Percentiles rank a stretch among this genome's conserved stretches.
Conservation (phyloP, 2,888 invertebrate genomes). For the Campoplex capitator region DNA sequence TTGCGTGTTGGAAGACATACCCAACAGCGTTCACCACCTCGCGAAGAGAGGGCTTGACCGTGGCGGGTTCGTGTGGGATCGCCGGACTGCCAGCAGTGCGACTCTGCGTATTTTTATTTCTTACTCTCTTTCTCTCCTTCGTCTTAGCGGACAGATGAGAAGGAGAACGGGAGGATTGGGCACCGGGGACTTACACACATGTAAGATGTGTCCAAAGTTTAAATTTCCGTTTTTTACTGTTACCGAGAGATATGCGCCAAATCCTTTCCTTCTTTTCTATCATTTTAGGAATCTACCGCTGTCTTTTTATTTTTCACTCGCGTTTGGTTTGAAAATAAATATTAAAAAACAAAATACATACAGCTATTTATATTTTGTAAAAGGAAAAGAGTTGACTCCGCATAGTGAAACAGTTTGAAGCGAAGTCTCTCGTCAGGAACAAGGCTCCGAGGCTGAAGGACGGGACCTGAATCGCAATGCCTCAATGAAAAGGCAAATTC, state of each 20-base stretch:
- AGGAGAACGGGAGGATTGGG: conserved; percentile 35
- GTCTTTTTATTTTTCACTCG: not conserved
- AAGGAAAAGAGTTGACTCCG: not conserved
- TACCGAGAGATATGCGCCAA: not conserved
- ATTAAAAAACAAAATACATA: not conserved
- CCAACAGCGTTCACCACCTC: conserved; percentile 46
- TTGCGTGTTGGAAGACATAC: conserved; percentile 38
- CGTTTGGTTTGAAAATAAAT: not conserved
- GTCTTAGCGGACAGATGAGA: conserved; percentile 20
- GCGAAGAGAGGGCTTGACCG: conserved; percentile 57
- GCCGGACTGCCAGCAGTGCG: conserved; percentile 40
- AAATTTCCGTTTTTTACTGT: conserved; percentile 12
- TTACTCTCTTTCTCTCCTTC: conserved; percentile 4
- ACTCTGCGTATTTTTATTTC: conserved; percentile 36
- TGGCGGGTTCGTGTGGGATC: conserved; percentile 61
- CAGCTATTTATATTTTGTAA: not conserved
- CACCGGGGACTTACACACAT: not conserved
- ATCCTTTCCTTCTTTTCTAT: not conserved
- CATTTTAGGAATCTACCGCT: not conserved
- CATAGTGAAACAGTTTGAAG: not conserved
- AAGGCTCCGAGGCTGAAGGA: not conserved
- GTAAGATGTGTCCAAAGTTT: conserved; percentile 1
- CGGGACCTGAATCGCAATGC: not conserved
- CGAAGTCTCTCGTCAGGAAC: not conserved
- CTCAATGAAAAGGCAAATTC: conserved; percentile 8